phyloP scores from a whole-genome alignment of 1,140 invertebrate species.

The Temnothorax curvispinosus region DNA sequence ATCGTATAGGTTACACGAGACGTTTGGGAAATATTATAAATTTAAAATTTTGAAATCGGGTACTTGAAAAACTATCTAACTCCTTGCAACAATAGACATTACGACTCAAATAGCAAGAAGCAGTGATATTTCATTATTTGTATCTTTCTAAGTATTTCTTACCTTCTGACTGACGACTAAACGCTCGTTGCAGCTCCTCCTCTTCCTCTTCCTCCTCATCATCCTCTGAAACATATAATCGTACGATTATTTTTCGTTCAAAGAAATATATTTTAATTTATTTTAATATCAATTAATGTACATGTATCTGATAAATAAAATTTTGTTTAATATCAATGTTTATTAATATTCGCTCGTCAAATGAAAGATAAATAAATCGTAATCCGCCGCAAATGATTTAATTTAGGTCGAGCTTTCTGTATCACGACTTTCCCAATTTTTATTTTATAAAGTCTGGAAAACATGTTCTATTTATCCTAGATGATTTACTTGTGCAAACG shows the following conservation, averaged over 20 bases:
- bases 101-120: background rate
- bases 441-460: background rate
- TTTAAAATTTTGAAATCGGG: background rate
- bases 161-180: constrained; percentile 79
- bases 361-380: background rate
- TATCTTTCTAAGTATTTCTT: constrained; percentile 35
- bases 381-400: background rate
- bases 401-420: background rate
- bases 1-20: background rate
- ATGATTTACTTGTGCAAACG: constrained; percentile 39
- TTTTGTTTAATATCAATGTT: background rate
- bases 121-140: background rate
- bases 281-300: background rate
- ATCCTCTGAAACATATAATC: constrained; percentile 64
- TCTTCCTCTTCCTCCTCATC: constrained; percentile 81
- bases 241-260: background rate
- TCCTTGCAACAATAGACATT: background rate
- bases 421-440: background rate
- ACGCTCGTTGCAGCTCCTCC: constrained; percentile 79
- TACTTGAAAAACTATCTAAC: background rate
- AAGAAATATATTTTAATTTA: constrained; percentile 5
- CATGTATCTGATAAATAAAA: background rate
- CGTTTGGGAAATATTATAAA: background rate
- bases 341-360: background rate
- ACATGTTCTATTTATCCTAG: constrained; percentile 5